Evolutionary conservation across 2,888 invertebrate species (phyloP).

Genomic region (Cheilosia vernalis): DNA sequence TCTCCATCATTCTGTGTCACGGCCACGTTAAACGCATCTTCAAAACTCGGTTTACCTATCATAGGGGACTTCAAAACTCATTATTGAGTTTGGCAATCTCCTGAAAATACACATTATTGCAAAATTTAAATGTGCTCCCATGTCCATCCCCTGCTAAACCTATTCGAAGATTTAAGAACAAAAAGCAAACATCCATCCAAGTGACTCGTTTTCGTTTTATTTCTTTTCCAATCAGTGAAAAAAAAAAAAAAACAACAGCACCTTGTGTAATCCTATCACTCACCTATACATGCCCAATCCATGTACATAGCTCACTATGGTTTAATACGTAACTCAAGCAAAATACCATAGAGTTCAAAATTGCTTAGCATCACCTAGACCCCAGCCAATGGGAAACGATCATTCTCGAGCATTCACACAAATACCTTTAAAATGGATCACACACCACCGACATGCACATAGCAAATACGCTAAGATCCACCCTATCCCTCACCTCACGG

Average conservation of each 20-base stretch:
- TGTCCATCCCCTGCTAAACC: neutral
- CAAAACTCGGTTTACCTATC: no score
- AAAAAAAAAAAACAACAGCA: conserved; percentile 52
- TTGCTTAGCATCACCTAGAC: conserved; percentile 47
- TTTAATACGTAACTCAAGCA: conserved; percentile 38
- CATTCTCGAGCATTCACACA: conserved; percentile 46
- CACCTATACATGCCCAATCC: conserved; percentile 40
- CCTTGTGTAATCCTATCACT: conserved; percentile 75
- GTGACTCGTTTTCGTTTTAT: conserved; percentile 16
- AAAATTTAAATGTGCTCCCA: conserved; percentile 23
- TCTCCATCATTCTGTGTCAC: no score
- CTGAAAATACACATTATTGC: no score
- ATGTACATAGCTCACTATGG: conserved; percentile 41
- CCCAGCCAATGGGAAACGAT: conserved; percentile 66
- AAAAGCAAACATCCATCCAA: conserved; percentile 7
- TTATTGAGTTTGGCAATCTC: no score
- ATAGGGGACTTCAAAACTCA: no score
- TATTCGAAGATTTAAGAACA: conserved; percentile 10
- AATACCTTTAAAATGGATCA: conserved; percentile 20
- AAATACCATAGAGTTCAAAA: conserved; percentile 50
- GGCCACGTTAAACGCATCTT: no score
- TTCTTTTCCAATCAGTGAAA: conserved; percentile 28
- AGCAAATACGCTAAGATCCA: conserved; percentile 17
- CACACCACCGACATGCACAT: conserved; percentile 4
- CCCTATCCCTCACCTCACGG: conserved; percentile 50